Evolutionary conservation across 2,888 invertebrate genomes (phyloP).

Genomic region (Imbricaverruca yamaguchii): DNA sequence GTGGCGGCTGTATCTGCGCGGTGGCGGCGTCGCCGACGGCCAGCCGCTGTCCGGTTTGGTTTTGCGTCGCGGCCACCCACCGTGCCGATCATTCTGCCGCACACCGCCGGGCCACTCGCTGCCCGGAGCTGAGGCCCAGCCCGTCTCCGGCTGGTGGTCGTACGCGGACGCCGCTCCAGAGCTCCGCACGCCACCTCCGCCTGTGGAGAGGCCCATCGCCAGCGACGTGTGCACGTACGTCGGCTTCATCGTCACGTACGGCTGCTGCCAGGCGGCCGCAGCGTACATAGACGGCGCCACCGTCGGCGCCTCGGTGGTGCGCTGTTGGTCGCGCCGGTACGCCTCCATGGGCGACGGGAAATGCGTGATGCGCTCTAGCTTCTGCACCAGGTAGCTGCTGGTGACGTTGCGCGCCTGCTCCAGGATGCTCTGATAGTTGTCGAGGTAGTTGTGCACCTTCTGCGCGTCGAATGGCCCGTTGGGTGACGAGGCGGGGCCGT

Average conservation of each 20-base stretch:
- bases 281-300: not conserved
- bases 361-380: not conserved
- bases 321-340: not conserved
- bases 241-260: not conserved
- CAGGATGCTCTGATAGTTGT: not conserved
- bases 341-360: slow-evolving; percentile 11
- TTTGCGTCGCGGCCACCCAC: too few species aligned
- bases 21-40: too few species aligned
- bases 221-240: slow-evolving; percentile 6
- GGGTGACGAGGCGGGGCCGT: not conserved
- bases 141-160: too few species aligned
- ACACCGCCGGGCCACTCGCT: too few species aligned
- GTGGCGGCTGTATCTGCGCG: too few species aligned
- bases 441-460: not conserved
- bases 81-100: too few species aligned
- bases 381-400: slow-evolving; percentile 6
- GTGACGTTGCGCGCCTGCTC: slow-evolving; percentile 8
- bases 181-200: not conserved
- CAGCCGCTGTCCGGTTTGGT: too few species aligned
- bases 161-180: too few species aligned
- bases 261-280: not conserved
- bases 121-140: too few species aligned
- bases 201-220: not conserved
- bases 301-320: not conserved
- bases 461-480: not conserved